These are phyloP conservation scores for Drosophila aldrichi DNA, from an alignment of 2,888 invertebrate genomes.

Conservation along the genomic window DNA sequence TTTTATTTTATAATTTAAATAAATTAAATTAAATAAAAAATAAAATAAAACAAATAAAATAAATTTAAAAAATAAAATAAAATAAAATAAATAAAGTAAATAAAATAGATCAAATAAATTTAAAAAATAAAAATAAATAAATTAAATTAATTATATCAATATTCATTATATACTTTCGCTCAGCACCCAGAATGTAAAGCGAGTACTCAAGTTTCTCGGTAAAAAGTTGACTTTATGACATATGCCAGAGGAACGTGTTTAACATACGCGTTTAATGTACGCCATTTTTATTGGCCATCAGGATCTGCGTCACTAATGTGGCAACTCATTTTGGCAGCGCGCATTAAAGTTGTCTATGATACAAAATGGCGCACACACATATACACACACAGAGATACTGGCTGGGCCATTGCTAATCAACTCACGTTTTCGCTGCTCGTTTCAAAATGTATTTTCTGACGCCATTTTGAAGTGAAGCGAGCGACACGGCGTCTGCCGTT, in stretches of 20 bases:
- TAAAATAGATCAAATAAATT: too few relatives aligned
- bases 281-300: slow-evolving; percentile 53
- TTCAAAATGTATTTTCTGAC: slow-evolving; percentile 80
- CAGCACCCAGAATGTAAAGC: not conserved
- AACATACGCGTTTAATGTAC: slow-evolving; percentile 53
- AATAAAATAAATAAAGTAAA: too few relatives aligned
- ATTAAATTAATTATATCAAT: too few relatives aligned
- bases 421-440: slow-evolving; percentile 81
- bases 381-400: slow-evolving; percentile 29
- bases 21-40: too few relatives aligned
- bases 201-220: slow-evolving; percentile 12
- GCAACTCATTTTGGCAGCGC: slow-evolving; percentile 43
- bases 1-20: too few relatives aligned
- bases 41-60: too few relatives aligned
- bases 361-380: slow-evolving; percentile 45
- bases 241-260: slow-evolving; percentile 60
- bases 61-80: too few relatives aligned
- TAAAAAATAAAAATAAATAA: too few relatives aligned
- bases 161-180: too few relatives aligned
- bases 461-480: slow-evolving; percentile 74
- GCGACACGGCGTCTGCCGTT: slow-evolving; percentile 38
- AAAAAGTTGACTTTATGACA: slow-evolving; percentile 41
- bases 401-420: slow-evolving; percentile 74
- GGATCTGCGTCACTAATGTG: slow-evolving; percentile 51
- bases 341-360: slow-evolving; percentile 68